Evolutionary conservation across 2,797 vertebrate species (phyloP).

Genomic region (Falco peregrinus): DNA sequence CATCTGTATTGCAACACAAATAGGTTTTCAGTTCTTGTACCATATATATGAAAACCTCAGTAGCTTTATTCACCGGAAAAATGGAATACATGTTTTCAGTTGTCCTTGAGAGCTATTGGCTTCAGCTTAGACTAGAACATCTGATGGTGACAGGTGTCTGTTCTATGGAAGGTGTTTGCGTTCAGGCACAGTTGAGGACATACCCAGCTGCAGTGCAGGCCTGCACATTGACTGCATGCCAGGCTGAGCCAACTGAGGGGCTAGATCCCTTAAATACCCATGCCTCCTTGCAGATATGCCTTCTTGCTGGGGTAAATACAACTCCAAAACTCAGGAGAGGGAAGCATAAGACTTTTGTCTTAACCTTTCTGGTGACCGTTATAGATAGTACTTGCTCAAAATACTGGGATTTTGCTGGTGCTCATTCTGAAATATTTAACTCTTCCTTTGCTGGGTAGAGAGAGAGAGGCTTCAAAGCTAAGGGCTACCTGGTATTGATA

Average conservation of each 20-base stretch:
- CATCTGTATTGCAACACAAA: neutral
- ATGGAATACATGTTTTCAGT: neutral
- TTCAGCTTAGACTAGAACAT: neutral
- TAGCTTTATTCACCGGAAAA: neutral
- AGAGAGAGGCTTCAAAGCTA: neutral
- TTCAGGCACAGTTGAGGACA: neutral
- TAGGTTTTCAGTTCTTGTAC: neutral
- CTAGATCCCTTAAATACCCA: neutral
- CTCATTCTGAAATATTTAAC: neutral
- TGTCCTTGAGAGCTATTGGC: rapidly evolving
- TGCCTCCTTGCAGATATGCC: neutral
- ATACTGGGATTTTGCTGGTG: neutral
- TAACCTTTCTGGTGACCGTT: neutral
- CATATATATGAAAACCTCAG: neutral
- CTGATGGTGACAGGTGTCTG: neutral
- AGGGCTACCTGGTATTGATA: neutral
- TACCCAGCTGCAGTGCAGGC: neutral
- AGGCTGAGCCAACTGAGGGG: neutral
- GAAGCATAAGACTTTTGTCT: rapidly evolving
- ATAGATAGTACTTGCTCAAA: neutral
- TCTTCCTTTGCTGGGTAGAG: neutral
- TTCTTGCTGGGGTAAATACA: neutral
- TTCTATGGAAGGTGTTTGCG: neutral
- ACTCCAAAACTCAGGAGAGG: neutral
- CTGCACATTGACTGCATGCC: neutral